Base-by-base conservation (phyloP, 2,888 invertebrate species). In the Mechanitis mazaeus region DNA sequence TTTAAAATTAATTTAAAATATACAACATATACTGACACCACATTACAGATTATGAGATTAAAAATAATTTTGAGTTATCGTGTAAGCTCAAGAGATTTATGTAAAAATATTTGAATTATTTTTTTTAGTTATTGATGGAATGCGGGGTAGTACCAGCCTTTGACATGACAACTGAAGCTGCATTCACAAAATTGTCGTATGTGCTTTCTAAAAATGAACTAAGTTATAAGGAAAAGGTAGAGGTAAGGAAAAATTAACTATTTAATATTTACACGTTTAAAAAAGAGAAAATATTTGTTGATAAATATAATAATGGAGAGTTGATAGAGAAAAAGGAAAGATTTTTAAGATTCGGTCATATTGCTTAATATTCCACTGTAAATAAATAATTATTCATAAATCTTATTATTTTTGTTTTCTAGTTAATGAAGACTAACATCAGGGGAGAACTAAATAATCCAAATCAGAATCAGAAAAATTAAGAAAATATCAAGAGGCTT, bases 81-180 rank as follows among this genome's bases (percentile, higher is more conserved):
- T n/a, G n/a, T n/a, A n/a, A n/a, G n/a, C n/a, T n/a, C n/a, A n/a
- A n/a, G n/a, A n/a, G n/a, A n/a, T n/a, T n/a, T 11, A 42, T 42
- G 9, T 42, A 1, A 2, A 35, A 46, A 35, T 54, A 45, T 46
- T 45, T 47, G 33, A 63, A 31, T 42, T 2, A 45, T 45, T 20
- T 33, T 59, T 64, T 65, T 11, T 77, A 88, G 86, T 71, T 88
- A 12, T 69, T 95, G 54, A 78, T 91, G 61, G 92, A 94, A 71
- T 92, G 92, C 70, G 97, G 97, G 0, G 94, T 97, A 3, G 92
- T 95, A 33, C 92, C 94, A 0, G 96, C 97, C 0, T 93, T 92
- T 66, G 97, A 97, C 77, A 96, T 97, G 96, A 98, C 98, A 0
- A 94, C 96, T 0, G 98, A 98, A 81, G 97, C 98, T 0, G 97